Evolutionary conservation across 2,113 vertebrate species (phyloP), one percentile per base, ranked within the genome.

Genomic region (Tupaia tana): DNA sequence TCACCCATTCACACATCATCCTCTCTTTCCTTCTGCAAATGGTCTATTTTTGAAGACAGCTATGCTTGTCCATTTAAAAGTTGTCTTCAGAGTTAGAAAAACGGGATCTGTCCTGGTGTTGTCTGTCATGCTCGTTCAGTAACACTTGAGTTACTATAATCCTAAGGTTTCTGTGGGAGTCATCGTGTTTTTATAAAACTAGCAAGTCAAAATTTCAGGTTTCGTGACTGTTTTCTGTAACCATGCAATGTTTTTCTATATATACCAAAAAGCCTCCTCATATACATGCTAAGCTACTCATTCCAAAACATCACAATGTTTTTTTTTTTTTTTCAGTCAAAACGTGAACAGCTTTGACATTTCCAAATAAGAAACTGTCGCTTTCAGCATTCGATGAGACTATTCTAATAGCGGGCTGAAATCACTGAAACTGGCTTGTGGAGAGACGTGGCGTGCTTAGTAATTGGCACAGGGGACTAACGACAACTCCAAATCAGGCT

Each of bases 291-390:
- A 69, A 89, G 88, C 16, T 64, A 52, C 22, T 90, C 64, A 94
- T 87, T 89, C 58, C 18, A 90, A 91, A 92, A 74, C 73, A 90
- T 69, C 73, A 78, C 89, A 59, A 18, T 64, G 3, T 43, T 43
- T 43, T 89, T 84, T 5, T 31, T 81, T 67, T 67, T 43, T 88
- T 95, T 77, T 78, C 84, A 94, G 29, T 92, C 80, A 96, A 94
- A 92, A 97, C 94, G 52, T 27, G 87, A 96, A 92, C 54, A 86
- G 96, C 77, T 96, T 95, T 97, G 95, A 97, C 92, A 97, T 90
- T 87, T 94, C 82, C 56, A 94, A 96, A 78, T 58, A 90, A 86
- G 52, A 86, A 94, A 89, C 93, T 97, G 97, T 97, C 73, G 5
- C 93, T 86, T 91, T 88, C 58, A 71, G 90, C 81, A 77, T 96